These are phyloP conservation scores for Parnassius mnemosyne DNA, from an alignment of 2,888 invertebrate species.

Conservation along the genomic window DNA sequence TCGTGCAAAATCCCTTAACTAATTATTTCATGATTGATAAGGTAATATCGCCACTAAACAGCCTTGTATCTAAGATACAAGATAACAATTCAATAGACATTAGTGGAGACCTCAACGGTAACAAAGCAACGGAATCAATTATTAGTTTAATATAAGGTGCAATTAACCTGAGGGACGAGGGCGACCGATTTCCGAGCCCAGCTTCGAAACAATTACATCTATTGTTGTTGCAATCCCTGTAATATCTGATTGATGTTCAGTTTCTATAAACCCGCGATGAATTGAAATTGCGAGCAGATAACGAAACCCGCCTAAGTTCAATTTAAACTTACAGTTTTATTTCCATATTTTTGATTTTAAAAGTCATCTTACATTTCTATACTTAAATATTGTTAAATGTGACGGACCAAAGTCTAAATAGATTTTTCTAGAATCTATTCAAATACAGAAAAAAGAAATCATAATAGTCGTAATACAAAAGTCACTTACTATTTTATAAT, in stretches of 20 bases:
- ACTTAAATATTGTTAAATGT: too few species aligned
- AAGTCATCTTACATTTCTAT: too few species aligned
- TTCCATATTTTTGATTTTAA: too few species aligned
- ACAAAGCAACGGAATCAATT: constrained; percentile 31
- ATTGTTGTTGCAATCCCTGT: constrained; percentile 53
- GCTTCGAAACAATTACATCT: constrained; percentile 48
- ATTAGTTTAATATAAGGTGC: constrained; percentile 26
- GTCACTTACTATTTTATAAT: too few species aligned
- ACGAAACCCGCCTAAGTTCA: constrained; percentile 2
- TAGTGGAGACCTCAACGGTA: constrained; percentile 5
- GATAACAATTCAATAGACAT: constrained; percentile 15
- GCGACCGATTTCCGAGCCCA: constrained; percentile 31
- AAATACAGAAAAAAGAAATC: too few species aligned
- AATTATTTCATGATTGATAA: too few species aligned
- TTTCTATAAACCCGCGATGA: constrained; percentile 12
- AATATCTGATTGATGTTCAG: constrained; percentile 43
- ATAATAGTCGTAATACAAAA: too few species aligned
- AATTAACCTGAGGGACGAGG: constrained; percentile 22
- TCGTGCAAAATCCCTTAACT: too few species aligned
- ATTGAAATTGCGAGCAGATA: constrained; percentile 14
- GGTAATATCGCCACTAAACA: not conserved
- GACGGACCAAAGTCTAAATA: too few species aligned
- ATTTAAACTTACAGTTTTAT: not conserved
- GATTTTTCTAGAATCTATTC: too few species aligned
- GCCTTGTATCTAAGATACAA: constrained; percentile 15